Percentiles rank a stretch among this genome's conserved stretches.
Evolutionary conservation across 1,140 invertebrate species (phyloP).

Genomic region (Neodiprion fabricii): DNA sequence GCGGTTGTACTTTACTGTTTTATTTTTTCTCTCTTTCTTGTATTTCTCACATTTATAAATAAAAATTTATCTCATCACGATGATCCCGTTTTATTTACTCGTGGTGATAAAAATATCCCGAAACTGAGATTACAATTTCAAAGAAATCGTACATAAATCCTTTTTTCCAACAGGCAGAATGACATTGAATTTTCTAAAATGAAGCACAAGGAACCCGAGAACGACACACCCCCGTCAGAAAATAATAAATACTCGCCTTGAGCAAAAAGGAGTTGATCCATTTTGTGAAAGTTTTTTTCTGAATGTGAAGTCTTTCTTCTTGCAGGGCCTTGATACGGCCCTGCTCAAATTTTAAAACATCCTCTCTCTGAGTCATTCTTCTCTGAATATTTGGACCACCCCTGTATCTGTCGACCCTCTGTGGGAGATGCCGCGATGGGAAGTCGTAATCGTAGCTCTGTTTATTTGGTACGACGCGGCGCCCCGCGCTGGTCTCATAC

Average conservation of each 20-base stretch:
- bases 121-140: too few relatives aligned
- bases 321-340: constrained; percentile 95
- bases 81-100: too few relatives aligned
- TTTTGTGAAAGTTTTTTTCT: constrained; percentile 99
- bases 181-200: too few relatives aligned
- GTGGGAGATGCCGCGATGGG: constrained; percentile 29
- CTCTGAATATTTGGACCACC: constrained; percentile 54
- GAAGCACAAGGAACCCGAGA: too few relatives aligned
- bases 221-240: background rate
- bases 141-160: too few relatives aligned
- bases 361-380: constrained; percentile 89
- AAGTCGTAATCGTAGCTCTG: constrained; percentile 32
- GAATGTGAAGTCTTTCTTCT: constrained; percentile 96
- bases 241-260: constrained; percentile 72
- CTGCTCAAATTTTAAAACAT: constrained; percentile 94
- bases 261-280: constrained; percentile 99
- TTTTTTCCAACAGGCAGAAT: too few relatives aligned
- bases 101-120: too few relatives aligned
- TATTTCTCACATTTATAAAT: constrained; percentile 14
- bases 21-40: constrained; percentile 6
- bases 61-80: too few relatives aligned
- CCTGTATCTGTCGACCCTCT: constrained; percentile 41
- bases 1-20: background rate
- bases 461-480: constrained; percentile 53
- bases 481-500: constrained; percentile 75